A percentile compares a stretch with the other conserved stretches of the same genome.
Evolutionary conservation across 2,888 invertebrate genomes (phyloP).

Genomic region (Mactromeris polynyma): DNA sequence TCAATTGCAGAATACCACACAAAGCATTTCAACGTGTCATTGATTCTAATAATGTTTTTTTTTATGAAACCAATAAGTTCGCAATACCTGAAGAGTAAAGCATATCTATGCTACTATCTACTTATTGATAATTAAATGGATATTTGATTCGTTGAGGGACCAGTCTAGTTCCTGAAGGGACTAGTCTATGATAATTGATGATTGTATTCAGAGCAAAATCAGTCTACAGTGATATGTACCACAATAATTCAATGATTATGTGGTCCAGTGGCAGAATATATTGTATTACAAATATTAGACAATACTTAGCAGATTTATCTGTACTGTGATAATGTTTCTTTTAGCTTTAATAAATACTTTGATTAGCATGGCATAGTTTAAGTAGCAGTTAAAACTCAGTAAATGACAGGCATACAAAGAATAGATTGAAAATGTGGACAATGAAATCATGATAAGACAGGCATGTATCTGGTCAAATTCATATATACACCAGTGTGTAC

Average conservation of each 20-base stretch:
- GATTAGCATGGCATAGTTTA: no score
- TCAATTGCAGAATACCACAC: no score
- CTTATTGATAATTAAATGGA: background rate
- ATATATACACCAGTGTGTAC: no score
- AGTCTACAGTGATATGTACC: background rate
- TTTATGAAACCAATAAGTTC: slow-evolving; percentile 4
- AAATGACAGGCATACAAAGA: no score
- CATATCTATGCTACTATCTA: background rate
- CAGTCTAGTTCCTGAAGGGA: background rate
- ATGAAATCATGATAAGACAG: no score
- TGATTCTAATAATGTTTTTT: background rate
- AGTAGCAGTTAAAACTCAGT: no score
- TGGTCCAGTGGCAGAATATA: background rate
- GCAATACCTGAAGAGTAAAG: background rate
- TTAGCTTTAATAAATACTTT: no score
- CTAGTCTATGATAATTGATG: background rate
- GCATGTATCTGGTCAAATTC: no score
- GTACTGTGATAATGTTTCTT: no score
- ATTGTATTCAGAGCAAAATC: background rate
- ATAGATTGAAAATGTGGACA: no score
- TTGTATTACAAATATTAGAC: background rate
- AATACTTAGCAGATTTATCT: no score
- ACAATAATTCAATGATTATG: background rate
- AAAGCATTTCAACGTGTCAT: background rate
- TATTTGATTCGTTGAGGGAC: background rate